Base-by-base conservation (phyloP, 1,140 invertebrate species). In the Drosophila malerkotliana region DNA sequence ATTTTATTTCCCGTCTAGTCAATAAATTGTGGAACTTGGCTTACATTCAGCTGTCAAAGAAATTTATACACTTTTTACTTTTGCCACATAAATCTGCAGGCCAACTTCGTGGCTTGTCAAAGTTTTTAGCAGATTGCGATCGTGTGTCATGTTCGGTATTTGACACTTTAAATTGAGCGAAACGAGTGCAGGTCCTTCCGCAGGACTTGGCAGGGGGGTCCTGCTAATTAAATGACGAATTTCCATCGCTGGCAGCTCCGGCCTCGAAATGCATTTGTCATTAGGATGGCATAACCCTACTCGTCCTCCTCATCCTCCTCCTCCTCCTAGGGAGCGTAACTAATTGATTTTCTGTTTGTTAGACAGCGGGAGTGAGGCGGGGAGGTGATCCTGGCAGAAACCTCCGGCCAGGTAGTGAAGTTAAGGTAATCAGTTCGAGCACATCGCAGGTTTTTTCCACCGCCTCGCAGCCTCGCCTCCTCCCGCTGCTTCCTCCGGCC, bases 291-390 rank as follows among this genome's bases (percentile, higher is more conserved):
- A 67, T n/a, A 45, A 68, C 45, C 57, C 45, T 56, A 55, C 48
- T 55, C 32, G 21, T 21, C 21, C 21, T 21, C 21, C 21, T 21
- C 21, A 3, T 34, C 32, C 34, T 37, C 10, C 3, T 66, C 48
- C 45, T 82, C 55, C 34, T 32, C 55, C 41, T 39, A 55, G 78
- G 60, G 66, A 82, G 87, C 87, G 73, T 72, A 73, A 58, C 87
- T 87, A 90, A 90, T 90, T 90, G 87, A 90, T 90, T 90, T 87
- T 77, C 81, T 67, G 79, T 58, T 76, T 48, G 62, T 47, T 52
- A 64, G 69, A 54, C 64, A 85, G 71, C 62, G 52, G 67, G 67
- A 41, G 67, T 26, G 32, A 63, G 48, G 57, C 28, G 41, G 57
- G 61, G 44, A 41, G 61, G 44, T 57, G 28, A 76, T 62, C 48